Percentiles rank a stretch among this genome's conserved stretches.
Evolutionary conservation across 2,113 vertebrate genomes (phyloP).

Genomic region (Percopsis transmontana): DNA sequence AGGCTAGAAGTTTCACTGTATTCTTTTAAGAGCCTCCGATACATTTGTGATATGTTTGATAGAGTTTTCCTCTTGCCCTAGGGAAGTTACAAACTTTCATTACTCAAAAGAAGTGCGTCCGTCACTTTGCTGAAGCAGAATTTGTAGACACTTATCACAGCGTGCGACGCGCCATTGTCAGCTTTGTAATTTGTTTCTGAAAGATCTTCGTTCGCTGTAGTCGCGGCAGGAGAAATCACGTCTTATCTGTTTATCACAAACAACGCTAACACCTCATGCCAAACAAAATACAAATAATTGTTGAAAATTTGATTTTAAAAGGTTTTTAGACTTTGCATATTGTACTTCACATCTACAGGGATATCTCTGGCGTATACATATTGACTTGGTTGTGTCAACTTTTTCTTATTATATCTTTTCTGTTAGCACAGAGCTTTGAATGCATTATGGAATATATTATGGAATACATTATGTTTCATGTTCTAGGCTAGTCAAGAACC

Average conservation of each 20-base stretch:
- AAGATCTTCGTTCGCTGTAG: not conserved
- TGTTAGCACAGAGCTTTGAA: not conserved
- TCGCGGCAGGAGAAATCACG: not conserved
- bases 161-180: not conserved
- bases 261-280: not conserved
- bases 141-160: not conserved
- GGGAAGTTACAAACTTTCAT: not conserved
- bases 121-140: not conserved
- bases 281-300: not conserved
- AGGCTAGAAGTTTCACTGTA: not conserved
- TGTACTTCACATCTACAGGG: too few species aligned
- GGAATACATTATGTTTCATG: conserved; percentile 42
- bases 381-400: not conserved
- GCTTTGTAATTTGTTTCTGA: not conserved
- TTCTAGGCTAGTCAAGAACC: conserved; percentile 87
- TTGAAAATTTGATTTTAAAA: not conserved
- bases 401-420: not conserved
- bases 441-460: conserved; percentile 19
- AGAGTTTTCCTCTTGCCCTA: not conserved
- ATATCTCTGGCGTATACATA: not conserved
- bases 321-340: too few species aligned
- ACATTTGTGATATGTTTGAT: not conserved
- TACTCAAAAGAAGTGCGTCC: not conserved
- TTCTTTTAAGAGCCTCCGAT: not conserved
- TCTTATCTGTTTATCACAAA: not conserved